These are phyloP conservation scores for Oryzaephilus surinamensis DNA, from an alignment of 1,140 invertebrate species.

Conservation along the genomic window DNA sequence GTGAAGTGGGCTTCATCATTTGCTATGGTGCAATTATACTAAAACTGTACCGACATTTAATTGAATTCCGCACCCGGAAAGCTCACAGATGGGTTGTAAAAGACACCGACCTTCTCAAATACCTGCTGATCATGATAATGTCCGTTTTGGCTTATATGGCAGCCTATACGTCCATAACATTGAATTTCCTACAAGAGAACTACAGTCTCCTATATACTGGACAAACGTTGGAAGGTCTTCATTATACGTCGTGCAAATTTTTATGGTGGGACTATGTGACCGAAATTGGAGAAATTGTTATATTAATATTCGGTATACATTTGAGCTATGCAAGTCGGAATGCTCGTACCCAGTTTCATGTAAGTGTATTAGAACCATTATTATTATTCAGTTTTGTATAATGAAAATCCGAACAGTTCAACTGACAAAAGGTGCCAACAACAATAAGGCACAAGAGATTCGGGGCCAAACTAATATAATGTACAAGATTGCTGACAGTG, in stretches of 20 bases:
- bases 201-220: constrained; percentile 40
- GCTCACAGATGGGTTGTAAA: constrained; percentile 78
- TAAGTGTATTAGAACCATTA: constrained; percentile 25
- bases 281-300: constrained; percentile 71
- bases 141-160: constrained; percentile 75
- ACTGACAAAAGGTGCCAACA: no score
- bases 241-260: constrained; percentile 58
- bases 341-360: constrained; percentile 70
- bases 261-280: constrained; percentile 85
- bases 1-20: constrained; percentile 81
- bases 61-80: constrained; percentile 75
- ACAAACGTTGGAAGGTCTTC: constrained; percentile 38
- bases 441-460: no score
- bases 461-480: no score
- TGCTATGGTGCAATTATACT: constrained; percentile 84
- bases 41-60: constrained; percentile 76
- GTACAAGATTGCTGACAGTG: constrained; percentile 7
- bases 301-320: constrained; percentile 72
- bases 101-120: constrained; percentile 76
- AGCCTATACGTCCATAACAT: constrained; percentile 67
- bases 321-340: constrained; percentile 70
- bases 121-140: constrained; percentile 61
- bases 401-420: no score
- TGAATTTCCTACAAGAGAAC: constrained; percentile 46
- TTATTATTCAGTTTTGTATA: neutral